Base-by-base conservation (phyloP, 2,113 vertebrate genomes). In the Istiophorus platypterus region DNA sequence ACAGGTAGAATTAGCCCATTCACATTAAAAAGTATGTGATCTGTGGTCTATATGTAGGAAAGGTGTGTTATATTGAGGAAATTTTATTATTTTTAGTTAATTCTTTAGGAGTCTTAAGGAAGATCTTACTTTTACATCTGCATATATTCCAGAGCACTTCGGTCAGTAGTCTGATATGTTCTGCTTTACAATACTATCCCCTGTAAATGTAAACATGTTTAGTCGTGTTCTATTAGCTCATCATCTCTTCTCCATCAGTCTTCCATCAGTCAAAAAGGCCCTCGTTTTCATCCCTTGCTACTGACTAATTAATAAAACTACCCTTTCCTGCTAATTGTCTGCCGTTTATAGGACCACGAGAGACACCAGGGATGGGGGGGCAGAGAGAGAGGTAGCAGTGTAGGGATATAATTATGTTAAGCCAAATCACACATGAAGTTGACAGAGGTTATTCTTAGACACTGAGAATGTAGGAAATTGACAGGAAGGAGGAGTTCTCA, bases 281-380 rank as follows among this genome's bases (percentile, higher is more conserved):
- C 37, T 69, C 57, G 41, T 78, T 77, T 67, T 80, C 82, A 66
- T 85, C 86, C 90, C 86, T 88, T 80, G 88, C 87, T 92, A 84
- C 89, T 79, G 81, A 75, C 90, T 92, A 90, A 93, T 94, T 94
- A 92, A 92, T 92, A 91, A 88, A 91, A 90, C 79, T 86, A 88
- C 22, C 65, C 88, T 92, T 88, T 75, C 63, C 81, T 88, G 91
- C 93, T 94, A 94, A 94, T 94, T 94, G 91, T 88, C 88, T 91
- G 73, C 91, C 89, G 58, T 92, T 94, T 92, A 94, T 94, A 94
- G 92, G 88, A 58, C 7, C 63, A 72, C 31, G 37, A 20, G 80
- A 87, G 88, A 78, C 93, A 91, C 84, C 75, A 76, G 76, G 84
- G 85, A 85, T 49, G 71, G 70, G 70, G 76, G 63, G 42, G 49